Evolutionary conservation across 2,113 vertebrate genomes (phyloP).

Genomic region (Podarcis cretensis): DNA sequence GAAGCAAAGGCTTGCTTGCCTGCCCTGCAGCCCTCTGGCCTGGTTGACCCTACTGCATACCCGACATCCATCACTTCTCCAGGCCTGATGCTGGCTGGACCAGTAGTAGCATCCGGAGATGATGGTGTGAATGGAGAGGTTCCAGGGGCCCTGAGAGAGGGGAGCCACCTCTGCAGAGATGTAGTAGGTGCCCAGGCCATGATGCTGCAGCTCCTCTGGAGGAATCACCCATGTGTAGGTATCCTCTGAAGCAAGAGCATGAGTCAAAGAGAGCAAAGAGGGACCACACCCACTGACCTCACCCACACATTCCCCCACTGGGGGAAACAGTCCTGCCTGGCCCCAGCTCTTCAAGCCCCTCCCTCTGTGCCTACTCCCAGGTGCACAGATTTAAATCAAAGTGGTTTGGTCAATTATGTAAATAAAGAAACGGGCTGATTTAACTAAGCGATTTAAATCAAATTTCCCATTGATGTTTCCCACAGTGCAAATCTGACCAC

Average conservation of each 20-base stretch:
- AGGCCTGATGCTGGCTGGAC: slow-evolving; percentile 40
- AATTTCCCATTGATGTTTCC: too few species aligned
- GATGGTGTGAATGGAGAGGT: neutral
- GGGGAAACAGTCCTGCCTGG: neutral
- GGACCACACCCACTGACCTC: neutral
- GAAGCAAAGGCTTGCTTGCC: neutral
- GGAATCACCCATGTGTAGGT: slow-evolving; percentile 56
- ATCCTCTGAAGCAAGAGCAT: slow-evolving; percentile 31
- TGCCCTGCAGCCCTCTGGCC: too few species aligned
- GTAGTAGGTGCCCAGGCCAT: slow-evolving; percentile 45
- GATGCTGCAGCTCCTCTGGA: slow-evolving; percentile 11
- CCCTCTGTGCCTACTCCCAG: too few species aligned
- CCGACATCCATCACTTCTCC: slow-evolving; percentile 55
- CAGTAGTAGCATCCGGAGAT: slow-evolving; percentile 60
- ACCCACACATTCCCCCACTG: neutral
- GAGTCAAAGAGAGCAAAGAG: neutral
- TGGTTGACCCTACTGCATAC: slow-evolving; percentile 22
- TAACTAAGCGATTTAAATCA: too few species aligned
- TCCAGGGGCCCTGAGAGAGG: neutral
- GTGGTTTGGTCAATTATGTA: too few species aligned
- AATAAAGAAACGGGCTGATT: too few species aligned
- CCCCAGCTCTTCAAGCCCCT: too few species aligned
- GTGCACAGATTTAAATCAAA: too few species aligned
- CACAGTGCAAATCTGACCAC: too few species aligned
- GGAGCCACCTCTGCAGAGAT: neutral